These are phyloP conservation scores for Anoncus sp. DNA, from an alignment of 2,888 invertebrate species.

Conservation along the genomic window DNA sequence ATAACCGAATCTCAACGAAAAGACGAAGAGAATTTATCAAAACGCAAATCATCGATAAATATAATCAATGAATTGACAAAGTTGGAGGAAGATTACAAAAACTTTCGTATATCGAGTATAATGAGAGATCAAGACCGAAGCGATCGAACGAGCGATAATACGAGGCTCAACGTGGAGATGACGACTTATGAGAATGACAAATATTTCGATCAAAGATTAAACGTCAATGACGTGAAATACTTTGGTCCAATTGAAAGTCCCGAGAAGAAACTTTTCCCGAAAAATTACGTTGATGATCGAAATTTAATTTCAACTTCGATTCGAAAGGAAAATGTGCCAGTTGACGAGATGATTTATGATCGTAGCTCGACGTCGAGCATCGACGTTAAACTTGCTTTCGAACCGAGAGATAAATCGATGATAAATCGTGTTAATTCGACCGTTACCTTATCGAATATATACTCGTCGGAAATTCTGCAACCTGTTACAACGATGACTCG, in stretches of 20 bases:
- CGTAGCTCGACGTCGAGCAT: constrained; percentile 1
- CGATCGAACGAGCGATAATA: constrained; percentile 13
- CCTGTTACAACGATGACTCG: neutral
- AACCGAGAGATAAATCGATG: constrained; percentile 10
- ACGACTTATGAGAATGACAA: constrained; percentile 1
- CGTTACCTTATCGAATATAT: neutral
- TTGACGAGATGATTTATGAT: neutral
- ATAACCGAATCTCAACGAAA: constrained; percentile 18
- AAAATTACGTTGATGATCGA: constrained; percentile 7
- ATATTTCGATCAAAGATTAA: constrained; percentile 19
- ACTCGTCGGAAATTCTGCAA: neutral
- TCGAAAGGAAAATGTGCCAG: neutral
- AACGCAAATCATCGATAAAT: constrained; percentile 26
- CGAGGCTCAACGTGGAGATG: neutral
- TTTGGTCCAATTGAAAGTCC: constrained; percentile 24
- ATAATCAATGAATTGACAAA: constrained; percentile 59
- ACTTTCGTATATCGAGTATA: constrained; percentile 50
- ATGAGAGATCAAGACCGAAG: constrained; percentile 36
- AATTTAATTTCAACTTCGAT: constrained; percentile 16
- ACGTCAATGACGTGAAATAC: constrained; percentile 7
- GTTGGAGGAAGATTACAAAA: constrained; percentile 64
- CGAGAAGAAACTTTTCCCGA: constrained; percentile 11
- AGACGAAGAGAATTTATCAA: constrained; percentile 25
- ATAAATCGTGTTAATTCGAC: neutral
- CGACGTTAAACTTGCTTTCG: constrained; percentile 2